Base-by-base conservation (phyloP, 2,888 invertebrate species). In the Tachystola acroxantha region DNA sequence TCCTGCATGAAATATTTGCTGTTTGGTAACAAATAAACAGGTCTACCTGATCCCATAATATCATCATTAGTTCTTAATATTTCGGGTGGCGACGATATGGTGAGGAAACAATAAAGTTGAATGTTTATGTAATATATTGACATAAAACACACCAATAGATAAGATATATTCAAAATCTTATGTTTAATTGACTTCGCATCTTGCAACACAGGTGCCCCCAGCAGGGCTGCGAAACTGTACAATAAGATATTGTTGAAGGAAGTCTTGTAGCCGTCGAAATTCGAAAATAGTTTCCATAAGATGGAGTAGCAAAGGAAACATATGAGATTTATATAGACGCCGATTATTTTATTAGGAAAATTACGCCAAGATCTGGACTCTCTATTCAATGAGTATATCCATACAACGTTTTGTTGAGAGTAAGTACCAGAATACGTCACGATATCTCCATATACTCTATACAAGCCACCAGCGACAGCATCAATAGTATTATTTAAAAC, bases 401-500 rank as follows among this genome's bases (percentile, higher is more conserved):
- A 84, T 27, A 64, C 42, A 1, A 75, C 41, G 0, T 52, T 48
- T 50, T 81, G 77, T 12, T 59, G 53, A 0, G 53, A 52, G 36
- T 84, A 82, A 1, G 67, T 37, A 0, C 82, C 82, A 1, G 81
- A 79, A 42, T 82, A 85, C 2, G 57, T 62, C 0, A 84, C 69
- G 0, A 39, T 1, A n/a, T 75, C 60, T 5, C 73, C 77, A 26
- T 67, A 81, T 2, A 71, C 45, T 38, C 72, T 62, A 20, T 74
- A 78, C 0, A 75, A 45, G 0, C 82, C 84, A 0, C 85, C 82
- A 5, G 73, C 76, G 34, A 70, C 69, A 0, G 56, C 49, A 26
- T 85, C 79, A 1, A 84, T 44, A 20, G 63, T 74, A 1, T 70
- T 74, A 42, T 84, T 77, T 1, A 52, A 6, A 1, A 85, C 4